Percentiles rank a stretch among this genome's conserved stretches.
phyloP scores from a whole-genome alignment of 2,797 vertebrate genomes.

The Anguilla anguilla region DNA sequence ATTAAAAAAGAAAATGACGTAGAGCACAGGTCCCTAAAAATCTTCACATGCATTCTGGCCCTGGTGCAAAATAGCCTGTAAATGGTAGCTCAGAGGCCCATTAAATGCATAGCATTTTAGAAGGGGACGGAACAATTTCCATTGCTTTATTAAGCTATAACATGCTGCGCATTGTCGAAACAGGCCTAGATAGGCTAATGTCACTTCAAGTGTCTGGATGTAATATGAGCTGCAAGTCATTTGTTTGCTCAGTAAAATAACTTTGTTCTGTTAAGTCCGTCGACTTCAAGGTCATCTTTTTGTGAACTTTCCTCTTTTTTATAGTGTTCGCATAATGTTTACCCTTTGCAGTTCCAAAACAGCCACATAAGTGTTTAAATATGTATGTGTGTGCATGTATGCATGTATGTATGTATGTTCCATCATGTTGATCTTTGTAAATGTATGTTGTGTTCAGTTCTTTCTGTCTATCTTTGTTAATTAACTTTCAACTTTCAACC shows the following conservation, averaged over 20 bases:
- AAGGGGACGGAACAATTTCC: not conserved
- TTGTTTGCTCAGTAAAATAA: not conserved
- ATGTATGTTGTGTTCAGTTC: not conserved
- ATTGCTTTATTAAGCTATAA: not conserved
- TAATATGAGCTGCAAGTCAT: not conserved
- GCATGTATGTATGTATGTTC: not conserved
- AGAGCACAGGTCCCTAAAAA: not conserved
- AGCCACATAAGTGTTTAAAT: not conserved
- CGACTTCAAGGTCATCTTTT: not conserved
- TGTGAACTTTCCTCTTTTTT: not conserved
- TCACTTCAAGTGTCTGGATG: not conserved
- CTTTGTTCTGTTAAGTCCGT: not conserved
- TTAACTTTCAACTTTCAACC: not conserved
- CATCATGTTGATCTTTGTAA: too few species aligned
- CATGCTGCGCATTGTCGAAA: not conserved
- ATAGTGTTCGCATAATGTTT: not conserved
- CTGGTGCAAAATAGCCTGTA: not conserved
- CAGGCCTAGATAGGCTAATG: not conserved
- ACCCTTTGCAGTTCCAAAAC: not conserved
- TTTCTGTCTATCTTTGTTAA: not conserved
- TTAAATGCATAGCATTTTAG: not conserved
- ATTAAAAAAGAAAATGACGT: not conserved
- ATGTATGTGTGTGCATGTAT: not conserved
- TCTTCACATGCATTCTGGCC: not conserved
- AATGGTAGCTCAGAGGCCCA: not conserved